These are phyloP conservation scores for Drosophila malerkotliana DNA, from an alignment of 1,140 invertebrate genomes.

Conservation along the genomic window DNA sequence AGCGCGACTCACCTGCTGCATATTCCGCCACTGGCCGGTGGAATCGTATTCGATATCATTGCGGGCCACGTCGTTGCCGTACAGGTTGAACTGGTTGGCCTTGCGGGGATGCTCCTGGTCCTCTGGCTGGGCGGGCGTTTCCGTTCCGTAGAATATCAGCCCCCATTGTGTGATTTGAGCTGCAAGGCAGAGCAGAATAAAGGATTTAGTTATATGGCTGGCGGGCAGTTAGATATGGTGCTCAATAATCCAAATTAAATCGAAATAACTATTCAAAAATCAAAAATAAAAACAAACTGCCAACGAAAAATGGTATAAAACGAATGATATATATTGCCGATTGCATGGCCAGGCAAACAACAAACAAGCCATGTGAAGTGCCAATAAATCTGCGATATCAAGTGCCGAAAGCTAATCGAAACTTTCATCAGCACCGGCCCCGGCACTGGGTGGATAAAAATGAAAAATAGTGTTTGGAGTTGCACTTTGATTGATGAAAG, in stretches of 20 bases:
- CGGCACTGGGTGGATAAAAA: constrained; percentile 26
- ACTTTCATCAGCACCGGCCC: constrained; percentile 28
- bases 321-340: constrained; percentile 49
- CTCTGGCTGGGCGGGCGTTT: constrained; percentile 86
- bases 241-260: constrained; percentile 28
- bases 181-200: constrained; percentile 51
- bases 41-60: constrained; percentile 72
- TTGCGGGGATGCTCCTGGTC: constrained; percentile 73
- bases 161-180: constrained; percentile 88
- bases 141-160: constrained; percentile 91
- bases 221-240: background rate
- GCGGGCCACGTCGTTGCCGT: constrained; percentile 69
- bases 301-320: constrained; percentile 50
- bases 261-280: constrained; percentile 30
- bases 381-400: constrained; percentile 67
- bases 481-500: constrained; percentile 64
- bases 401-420: constrained; percentile 66
- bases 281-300: constrained; percentile 37
- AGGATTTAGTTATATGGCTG: constrained; percentile 20
- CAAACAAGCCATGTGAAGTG: constrained; percentile 43
- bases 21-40: constrained; percentile 80
- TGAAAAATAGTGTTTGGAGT: constrained; percentile 63
- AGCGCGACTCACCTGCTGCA: constrained; percentile 76
- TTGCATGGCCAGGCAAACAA: constrained; percentile 14
- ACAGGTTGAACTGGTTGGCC: constrained; percentile 50